Conservation (phyloP, 2,797 vertebrate genomes). For the Lutra lutra region DNA sequence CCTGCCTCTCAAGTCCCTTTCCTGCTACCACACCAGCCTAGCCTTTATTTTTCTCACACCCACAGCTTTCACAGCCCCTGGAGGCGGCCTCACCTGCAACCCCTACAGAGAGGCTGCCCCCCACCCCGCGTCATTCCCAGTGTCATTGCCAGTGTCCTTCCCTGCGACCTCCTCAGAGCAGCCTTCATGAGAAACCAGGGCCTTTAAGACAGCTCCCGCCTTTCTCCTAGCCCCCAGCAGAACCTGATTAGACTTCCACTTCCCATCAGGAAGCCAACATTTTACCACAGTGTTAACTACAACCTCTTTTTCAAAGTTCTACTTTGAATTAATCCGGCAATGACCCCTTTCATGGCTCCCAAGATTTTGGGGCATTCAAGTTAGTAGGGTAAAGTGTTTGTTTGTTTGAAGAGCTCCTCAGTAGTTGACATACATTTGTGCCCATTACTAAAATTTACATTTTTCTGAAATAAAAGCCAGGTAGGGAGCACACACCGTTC, state of each 20-base stretch:
- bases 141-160: neutral
- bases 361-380: neutral
- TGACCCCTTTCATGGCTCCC: neutral
- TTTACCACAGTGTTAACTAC: neutral
- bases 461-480: neutral
- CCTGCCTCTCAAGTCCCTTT: neutral
- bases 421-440: neutral
- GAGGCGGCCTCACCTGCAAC: fast-evolving
- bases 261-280: neutral
- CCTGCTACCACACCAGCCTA: fast-evolving
- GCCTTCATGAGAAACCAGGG: neutral
- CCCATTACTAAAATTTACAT: neutral
- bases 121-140: fast-evolving
- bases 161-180: neutral
- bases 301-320: neutral
- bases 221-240: neutral
- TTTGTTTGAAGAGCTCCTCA: neutral
- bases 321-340: neutral
- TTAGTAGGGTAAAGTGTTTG: neutral
- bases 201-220: neutral
- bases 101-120: neutral
- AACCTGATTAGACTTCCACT: neutral
- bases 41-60: neutral
- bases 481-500: no score
- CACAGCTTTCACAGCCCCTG: neutral